phyloP scores from a whole-genome alignment of 2,113 vertebrate genomes.

The human region GRCh38 chr16:83544001-83544500 shows the following conservation, averaged over 20 bases:
- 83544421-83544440: not conserved
- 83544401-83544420: not conserved
- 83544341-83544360: not conserved
- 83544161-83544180: rapidly evolving
- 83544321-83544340: not conserved
- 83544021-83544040: rapidly evolving
- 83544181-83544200: not conserved
- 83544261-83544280: not conserved
- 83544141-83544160: rapidly evolving
- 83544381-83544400: not conserved
- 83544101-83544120: rapidly evolving
- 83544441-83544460: not conserved
- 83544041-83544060: not conserved
- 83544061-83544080: rapidly evolving
- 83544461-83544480: not conserved
- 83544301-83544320: not conserved
- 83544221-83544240: rapidly evolving
- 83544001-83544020: not conserved
- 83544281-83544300: not conserved
- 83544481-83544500: not conserved
- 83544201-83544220: not conserved
- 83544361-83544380: not conserved
- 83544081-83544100: not conserved
- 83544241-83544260: not conserved
- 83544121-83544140: rapidly evolving